Evolutionary conservation across 2,113 vertebrate genomes (phyloP).

Genomic region (Pycnonotus jocosus): DNA sequence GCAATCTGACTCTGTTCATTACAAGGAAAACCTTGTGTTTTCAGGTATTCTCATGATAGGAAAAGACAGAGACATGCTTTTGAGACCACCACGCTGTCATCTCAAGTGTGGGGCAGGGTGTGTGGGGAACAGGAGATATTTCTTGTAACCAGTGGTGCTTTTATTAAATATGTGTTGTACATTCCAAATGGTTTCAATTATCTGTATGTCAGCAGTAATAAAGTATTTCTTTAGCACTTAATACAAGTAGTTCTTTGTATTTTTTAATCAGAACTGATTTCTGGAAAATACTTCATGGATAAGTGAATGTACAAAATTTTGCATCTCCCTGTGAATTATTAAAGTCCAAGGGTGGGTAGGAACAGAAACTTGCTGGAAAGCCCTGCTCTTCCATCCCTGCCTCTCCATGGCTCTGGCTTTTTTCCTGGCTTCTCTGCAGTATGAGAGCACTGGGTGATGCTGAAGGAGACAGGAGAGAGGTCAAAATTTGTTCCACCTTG

Average conservation of each 20-base stretch:
- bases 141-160: neutral
- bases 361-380: neutral
- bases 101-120: rapidly evolving
- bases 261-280: neutral
- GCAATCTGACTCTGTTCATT: neutral
- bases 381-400: neutral
- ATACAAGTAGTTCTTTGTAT: neutral
- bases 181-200: neutral
- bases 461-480: neutral
- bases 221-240: neutral
- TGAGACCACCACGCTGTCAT: neutral
- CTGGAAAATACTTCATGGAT: neutral
- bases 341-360: neutral
- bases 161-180: neutral
- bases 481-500: neutral
- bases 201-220: neutral
- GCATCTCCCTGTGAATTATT: neutral
- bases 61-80: neutral
- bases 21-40: neutral
- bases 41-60: neutral
- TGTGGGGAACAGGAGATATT: neutral
- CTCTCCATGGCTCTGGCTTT: rapidly evolving
- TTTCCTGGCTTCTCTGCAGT: neutral
- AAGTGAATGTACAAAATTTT: neutral
- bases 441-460: neutral